These are phyloP conservation scores for Pyrgilauda ruficollis DNA, from an alignment of 2,113 vertebrate genomes.

Conservation along the genomic window DNA sequence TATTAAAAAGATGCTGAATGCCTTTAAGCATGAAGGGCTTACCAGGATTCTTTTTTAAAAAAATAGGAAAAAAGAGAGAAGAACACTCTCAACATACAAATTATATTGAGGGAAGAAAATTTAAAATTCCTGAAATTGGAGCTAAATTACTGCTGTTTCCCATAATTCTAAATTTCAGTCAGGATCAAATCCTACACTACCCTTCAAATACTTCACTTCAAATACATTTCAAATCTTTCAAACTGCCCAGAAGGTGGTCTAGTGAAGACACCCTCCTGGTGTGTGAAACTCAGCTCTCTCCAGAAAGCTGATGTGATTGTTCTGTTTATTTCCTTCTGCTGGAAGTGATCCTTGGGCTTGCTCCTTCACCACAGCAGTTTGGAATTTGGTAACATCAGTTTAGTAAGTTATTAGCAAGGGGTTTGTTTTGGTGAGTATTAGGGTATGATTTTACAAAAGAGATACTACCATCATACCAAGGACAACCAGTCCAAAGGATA, in stretches of 20 bases:
- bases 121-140: background rate
- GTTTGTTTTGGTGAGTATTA: background rate
- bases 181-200: background rate
- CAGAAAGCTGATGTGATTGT: background rate
- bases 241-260: background rate
- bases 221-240: background rate
- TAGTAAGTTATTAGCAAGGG: fast-evolving
- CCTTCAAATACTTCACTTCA: background rate
- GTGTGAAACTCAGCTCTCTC: background rate
- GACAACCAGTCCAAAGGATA: background rate
- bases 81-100: background rate
- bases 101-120: background rate
- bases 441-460: background rate
- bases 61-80: background rate
- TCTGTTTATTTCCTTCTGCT: background rate
- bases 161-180: background rate
- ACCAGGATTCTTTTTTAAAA: background rate
- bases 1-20: background rate
- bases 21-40: background rate
- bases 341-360: background rate
- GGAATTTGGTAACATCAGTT: background rate
- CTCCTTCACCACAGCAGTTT: background rate
- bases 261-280: background rate
- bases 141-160: background rate
- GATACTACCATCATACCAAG: background rate